Base-by-base conservation (phyloP, 2,797 vertebrate species). In the Enteromius afrohamiltoni region DNA sequence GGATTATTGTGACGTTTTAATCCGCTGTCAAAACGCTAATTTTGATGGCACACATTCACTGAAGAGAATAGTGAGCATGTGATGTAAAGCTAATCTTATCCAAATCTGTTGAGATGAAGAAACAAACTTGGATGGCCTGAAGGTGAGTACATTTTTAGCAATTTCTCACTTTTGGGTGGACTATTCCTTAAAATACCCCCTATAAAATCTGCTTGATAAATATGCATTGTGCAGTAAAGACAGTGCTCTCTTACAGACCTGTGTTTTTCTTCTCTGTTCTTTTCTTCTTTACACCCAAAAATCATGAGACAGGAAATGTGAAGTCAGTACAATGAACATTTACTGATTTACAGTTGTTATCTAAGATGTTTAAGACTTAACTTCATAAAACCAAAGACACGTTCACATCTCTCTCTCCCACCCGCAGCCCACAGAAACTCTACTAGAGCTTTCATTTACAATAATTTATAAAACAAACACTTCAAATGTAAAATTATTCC, bases 311-410 rank as follows among this genome's bases (percentile, higher is more conserved):
- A 83, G 64, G 58, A 83, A 81, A 92, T 92, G 93, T 94, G 94
- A 93, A 86, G 75, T 87, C 93, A 93, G 92, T 94, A 94, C 93
- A 93, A 90, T 86, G 90, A 91, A 93, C 89, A 91, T 92, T 92
- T 90, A 92, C 93, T 89, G 91, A 89, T 93, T 93, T 93, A 94
- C 94, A 93, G 90, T 92, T 90, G 89, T 90, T 93, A 90, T 91
- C 93, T 93, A 90, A 89, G 92, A 89, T 92, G 89, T 90, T 88
- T 79, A 87, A 83, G 83, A 90, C 91, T 88, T 88, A 91, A 89
- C 90, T 91, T 91, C 90, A 92, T 93, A 93, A 92, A 93, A 93
- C 91, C 90, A 93, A 90, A 93, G 91, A 73, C 76, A 92, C 91
- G 90, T 91, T 92, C 90, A 90, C 90, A 89, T 90, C 74, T 88